These are phyloP conservation scores for Orthonychiurus folsomi DNA, from an alignment of 2,888 invertebrate species.

Conservation along the genomic window DNA sequence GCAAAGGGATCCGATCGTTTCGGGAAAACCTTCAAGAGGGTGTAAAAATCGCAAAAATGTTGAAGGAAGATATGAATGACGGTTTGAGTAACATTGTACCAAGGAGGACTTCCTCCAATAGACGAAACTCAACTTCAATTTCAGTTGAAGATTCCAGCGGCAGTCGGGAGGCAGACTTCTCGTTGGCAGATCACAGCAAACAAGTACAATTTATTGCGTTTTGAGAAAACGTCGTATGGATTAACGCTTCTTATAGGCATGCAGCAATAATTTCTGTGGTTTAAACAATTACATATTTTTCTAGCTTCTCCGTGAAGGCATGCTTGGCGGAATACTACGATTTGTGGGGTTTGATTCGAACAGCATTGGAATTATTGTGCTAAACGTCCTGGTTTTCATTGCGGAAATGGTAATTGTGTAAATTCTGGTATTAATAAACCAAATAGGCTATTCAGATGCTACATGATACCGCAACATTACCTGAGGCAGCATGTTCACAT, in stretches of 20 bases:
- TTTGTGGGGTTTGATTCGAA: slow-evolving; percentile 65
- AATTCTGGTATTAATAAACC: too few species aligned
- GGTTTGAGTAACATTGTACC: slow-evolving; percentile 16
- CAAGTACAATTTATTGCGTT: neutral
- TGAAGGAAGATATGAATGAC: slow-evolving; percentile 32
- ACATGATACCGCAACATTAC: too few species aligned
- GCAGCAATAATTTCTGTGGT: too few species aligned
- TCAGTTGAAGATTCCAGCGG: neutral
- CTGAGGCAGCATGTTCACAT: too few species aligned
- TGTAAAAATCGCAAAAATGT: slow-evolving; percentile 36
- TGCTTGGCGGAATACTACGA: slow-evolving; percentile 40
- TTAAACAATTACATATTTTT: too few species aligned
- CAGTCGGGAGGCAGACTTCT: neutral
- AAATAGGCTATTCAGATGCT: too few species aligned
- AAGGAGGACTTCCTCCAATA: too few species aligned
- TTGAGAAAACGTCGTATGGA: neutral
- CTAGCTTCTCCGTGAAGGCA: slow-evolving; percentile 25
- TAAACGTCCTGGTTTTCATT: slow-evolving; percentile 72
- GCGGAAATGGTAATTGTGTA: slow-evolving; percentile 70
- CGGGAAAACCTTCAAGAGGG: slow-evolving; percentile 36
- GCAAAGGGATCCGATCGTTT: slow-evolving; percentile 30
- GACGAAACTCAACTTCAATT: too few species aligned
- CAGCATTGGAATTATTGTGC: slow-evolving; percentile 68
- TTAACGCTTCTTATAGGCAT: too few species aligned
- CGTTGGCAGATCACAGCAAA: neutral